Evolutionary conservation across 2,888 invertebrate genomes (phyloP).

Genomic region (Aphidius colemani): DNA sequence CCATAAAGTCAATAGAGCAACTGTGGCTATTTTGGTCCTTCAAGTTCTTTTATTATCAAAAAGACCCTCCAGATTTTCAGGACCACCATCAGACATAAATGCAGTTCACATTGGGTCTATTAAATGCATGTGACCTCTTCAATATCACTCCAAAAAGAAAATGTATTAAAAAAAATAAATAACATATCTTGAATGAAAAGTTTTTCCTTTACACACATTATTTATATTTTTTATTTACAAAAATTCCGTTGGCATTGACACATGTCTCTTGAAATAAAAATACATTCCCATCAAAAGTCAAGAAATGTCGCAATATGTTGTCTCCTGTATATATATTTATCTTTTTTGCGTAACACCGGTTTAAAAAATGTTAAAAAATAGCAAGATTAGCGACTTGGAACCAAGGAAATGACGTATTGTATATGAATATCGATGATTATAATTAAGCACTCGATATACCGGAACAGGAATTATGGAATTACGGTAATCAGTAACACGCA

Average conservation of each 20-base stretch:
- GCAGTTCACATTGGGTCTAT: constrained; percentile 1
- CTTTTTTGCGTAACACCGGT: neutral
- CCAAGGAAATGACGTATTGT: constrained; percentile 53
- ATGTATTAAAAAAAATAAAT: neutral
- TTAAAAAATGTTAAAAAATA: constrained; percentile 2
- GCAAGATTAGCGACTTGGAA: constrained; percentile 27
- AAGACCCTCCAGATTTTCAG: neutral
- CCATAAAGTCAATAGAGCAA: neutral
- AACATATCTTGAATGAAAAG: constrained; percentile 6
- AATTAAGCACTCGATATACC: constrained; percentile 56
- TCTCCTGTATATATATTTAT: too few relatives aligned
- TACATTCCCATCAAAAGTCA: constrained; percentile 1
- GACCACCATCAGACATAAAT: constrained; percentile 12
- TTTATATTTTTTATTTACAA: too few relatives aligned
- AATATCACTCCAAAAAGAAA: constrained; percentile 11
- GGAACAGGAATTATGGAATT: constrained; percentile 51
- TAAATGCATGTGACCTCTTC: constrained; percentile 17
- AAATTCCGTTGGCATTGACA: too few relatives aligned
- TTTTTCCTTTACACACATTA: neutral
- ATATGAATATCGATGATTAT: constrained; percentile 56
- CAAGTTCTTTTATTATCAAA: constrained; percentile 7
- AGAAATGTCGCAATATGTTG: neutral
- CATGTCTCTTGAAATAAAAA: neutral
- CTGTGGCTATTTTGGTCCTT: constrained; percentile 6
- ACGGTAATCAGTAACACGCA: constrained; percentile 56